A percentile compares a stretch with the other conserved stretches of the same genome.
These are phyloP conservation scores for Coranthus polyacanthus DNA, from an alignment of 2,797 vertebrate genomes.

Conservation along the genomic window DNA sequence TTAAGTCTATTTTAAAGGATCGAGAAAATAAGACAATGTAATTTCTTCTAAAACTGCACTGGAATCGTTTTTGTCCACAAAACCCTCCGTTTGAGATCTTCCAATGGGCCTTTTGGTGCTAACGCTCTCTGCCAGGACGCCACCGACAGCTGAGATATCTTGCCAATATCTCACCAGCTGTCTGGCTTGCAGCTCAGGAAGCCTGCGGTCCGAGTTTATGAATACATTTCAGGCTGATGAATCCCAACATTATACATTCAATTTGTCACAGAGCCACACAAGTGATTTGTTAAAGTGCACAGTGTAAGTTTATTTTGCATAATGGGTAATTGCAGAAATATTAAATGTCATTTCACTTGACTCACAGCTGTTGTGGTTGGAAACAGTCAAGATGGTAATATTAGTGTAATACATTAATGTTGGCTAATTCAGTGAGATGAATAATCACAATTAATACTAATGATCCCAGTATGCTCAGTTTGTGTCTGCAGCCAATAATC, in stretches of 20 bases:
- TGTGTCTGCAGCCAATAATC: background rate
- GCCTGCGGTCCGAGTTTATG: conserved; percentile 18
- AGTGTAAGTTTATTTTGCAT: conserved; percentile 34
- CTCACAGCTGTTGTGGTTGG: conserved; percentile 16
- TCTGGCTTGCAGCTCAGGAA: conserved; percentile 26
- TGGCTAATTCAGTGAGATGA: conserved; percentile 31
- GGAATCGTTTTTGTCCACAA: too few species aligned
- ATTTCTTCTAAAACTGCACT: too few species aligned
- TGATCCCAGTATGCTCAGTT: conserved; percentile 12
- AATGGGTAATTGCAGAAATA: conserved; percentile 33
- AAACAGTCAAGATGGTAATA: conserved; percentile 10
- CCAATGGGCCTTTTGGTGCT: conserved; percentile 38
- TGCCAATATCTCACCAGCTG: conserved; percentile 56
- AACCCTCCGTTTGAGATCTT: conserved; percentile 19
- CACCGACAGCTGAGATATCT: conserved; percentile 48
- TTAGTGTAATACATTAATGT: conserved; percentile 1
- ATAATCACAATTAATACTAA: conserved; percentile 27
- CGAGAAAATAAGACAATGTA: too few species aligned
- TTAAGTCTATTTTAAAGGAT: too few species aligned
- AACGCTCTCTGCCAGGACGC: too few species aligned
- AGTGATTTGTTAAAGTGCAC: conserved; percentile 19
- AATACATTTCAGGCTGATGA: conserved; percentile 33
- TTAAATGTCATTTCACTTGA: conserved; percentile 15
- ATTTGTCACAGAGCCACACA: conserved; percentile 26
- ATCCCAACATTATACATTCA: conserved; percentile 30